Percentiles rank a stretch among this genome's conserved stretches.
phyloP scores from a whole-genome alignment of 2,888 invertebrate species.

The Sarcophaga carnaria region DNA sequence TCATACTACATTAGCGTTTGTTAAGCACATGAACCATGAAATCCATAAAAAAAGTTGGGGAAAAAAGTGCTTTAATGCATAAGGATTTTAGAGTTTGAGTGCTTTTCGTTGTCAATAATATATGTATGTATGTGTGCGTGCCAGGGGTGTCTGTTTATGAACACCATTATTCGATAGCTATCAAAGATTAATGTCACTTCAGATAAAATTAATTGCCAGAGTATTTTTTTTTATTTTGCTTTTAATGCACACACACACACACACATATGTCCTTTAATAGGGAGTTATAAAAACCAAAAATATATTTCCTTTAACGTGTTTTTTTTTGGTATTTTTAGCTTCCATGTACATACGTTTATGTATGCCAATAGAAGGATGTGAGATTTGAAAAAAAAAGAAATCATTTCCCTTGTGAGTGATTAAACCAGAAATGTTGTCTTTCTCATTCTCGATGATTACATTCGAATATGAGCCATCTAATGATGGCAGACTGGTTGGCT shows the following conservation, averaged over 20 bases:
- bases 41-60: not conserved
- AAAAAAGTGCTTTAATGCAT: not conserved
- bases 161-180: slow-evolving; percentile 20
- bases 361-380: not conserved
- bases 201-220: slow-evolving; percentile 40
- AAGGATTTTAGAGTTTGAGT: not conserved
- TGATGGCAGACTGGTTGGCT: not conserved
- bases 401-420: not conserved
- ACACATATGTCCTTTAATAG: not conserved
- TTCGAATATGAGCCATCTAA: not conserved
- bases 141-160: not conserved
- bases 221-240: not conserved
- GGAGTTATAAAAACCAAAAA: not conserved
- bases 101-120: not conserved
- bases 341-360: not conserved
- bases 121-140: too few species aligned
- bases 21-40: too few species aligned
- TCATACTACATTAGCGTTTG: too few species aligned
- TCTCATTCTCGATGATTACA: not conserved
- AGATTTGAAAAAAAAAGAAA: not conserved
- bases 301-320: too few species aligned
- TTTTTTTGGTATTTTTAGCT: not conserved
- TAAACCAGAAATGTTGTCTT: not conserved
- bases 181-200: slow-evolving; percentile 49
- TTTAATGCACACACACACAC: too few species aligned